Evolutionary conservation across 2,888 invertebrate genomes (phyloP).

Genomic region (Ptychoptera albimana): DNA sequence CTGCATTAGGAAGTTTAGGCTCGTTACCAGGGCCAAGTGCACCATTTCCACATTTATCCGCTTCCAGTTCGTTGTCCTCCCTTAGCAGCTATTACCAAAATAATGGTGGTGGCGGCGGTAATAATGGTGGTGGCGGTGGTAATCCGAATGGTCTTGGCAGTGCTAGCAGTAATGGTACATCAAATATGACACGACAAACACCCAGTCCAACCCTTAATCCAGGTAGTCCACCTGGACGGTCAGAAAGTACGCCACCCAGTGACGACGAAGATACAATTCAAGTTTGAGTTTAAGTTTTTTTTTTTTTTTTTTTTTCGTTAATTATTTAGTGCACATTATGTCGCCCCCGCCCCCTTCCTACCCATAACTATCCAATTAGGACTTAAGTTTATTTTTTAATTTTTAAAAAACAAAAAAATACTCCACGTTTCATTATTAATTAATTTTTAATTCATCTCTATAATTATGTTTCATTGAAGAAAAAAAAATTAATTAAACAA

Average conservation of each 20-base stretch:
- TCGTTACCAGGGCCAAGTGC: slow-evolving; percentile 26
- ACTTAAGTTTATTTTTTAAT: no score
- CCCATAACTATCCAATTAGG: no score
- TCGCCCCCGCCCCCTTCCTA: no score
- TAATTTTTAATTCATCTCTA: no score
- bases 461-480: no score
- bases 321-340: background rate
- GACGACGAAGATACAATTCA: slow-evolving; percentile 30
- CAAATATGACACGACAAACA: slow-evolving; percentile 12
- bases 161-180: slow-evolving; percentile 8
- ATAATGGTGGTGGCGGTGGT: slow-evolving; percentile 12
- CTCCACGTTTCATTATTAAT: no score
- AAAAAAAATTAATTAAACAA: no score
- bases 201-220: slow-evolving; percentile 31
- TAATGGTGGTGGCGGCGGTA: slow-evolving; percentile 11
- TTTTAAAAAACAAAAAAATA: no score
- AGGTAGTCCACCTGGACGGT: slow-evolving; percentile 30
- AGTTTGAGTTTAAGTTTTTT: slow-evolving; percentile 18
- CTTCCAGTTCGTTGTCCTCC: slow-evolving; percentile 45
- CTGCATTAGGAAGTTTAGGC: slow-evolving; percentile 21
- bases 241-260: slow-evolving; percentile 28
- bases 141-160: background rate
- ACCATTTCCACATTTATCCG: slow-evolving; percentile 34
- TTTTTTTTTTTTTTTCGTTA: background rate
- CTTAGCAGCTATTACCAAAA: slow-evolving; percentile 39